Percentiles rank a stretch among this genome's conserved stretches.
These are phyloP conservation scores for Dysmachus trigonus DNA, from an alignment of 2,888 invertebrate genomes.

Conservation along the genomic window DNA sequence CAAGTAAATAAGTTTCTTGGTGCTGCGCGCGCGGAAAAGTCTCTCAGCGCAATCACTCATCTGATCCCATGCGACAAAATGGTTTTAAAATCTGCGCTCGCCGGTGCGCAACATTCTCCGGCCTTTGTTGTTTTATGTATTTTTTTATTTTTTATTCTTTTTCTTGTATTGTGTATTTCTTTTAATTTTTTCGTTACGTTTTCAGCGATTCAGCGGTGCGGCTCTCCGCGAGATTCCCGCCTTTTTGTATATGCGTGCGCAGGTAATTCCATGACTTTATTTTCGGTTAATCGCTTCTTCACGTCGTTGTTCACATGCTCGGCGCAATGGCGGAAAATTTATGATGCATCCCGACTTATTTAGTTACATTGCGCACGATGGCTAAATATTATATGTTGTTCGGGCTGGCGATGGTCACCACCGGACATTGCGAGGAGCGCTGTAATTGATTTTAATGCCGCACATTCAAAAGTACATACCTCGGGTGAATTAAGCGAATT, in stretches of 20 bases:
- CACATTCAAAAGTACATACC: slow-evolving; percentile 24
- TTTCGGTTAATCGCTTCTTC: slow-evolving; percentile 41
- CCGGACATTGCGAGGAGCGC: neutral
- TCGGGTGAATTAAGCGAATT: slow-evolving; percentile 30
- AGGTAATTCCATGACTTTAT: slow-evolving; percentile 39
- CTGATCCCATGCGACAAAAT: slow-evolving; percentile 20
- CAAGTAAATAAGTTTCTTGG: slow-evolving; percentile 12
- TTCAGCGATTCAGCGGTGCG: slow-evolving; percentile 27
- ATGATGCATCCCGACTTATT: slow-evolving; percentile 31
- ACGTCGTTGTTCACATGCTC: slow-evolving; percentile 23
- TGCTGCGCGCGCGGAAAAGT: neutral
- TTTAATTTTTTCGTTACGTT: neutral
- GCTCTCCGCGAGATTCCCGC: neutral
- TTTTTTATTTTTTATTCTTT: neutral
- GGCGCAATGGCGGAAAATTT: slow-evolving; percentile 31
- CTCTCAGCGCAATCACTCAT: slow-evolving; percentile 13
- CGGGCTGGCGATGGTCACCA: neutral
- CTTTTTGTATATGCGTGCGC: slow-evolving; percentile 1
- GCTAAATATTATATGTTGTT: slow-evolving; percentile 19
- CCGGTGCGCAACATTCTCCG: neutral
- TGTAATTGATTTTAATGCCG: slow-evolving; percentile 39
- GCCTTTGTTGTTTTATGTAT: neutral
- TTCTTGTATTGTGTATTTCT: neutral
- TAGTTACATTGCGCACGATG: neutral
- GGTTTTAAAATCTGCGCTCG: neutral